A percentile compares a stretch with the other conserved stretches of the same genome.
Evolutionary conservation across 2,888 invertebrate species (phyloP).

Genomic region (Dynastes maya): DNA sequence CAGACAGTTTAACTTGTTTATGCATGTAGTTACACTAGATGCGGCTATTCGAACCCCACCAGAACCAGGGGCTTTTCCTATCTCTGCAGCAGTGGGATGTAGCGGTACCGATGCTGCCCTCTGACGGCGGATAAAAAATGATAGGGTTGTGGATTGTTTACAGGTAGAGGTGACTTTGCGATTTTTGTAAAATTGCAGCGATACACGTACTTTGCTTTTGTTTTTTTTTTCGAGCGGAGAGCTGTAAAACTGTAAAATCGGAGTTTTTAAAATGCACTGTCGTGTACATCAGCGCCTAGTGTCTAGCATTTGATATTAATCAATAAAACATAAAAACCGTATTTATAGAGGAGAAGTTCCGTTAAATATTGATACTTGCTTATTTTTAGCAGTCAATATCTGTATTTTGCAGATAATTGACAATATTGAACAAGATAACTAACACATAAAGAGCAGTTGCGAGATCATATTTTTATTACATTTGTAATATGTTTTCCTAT

Average conservation of each 20-base stretch:
- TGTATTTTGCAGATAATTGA: too few relatives aligned
- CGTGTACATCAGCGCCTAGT: too few relatives aligned
- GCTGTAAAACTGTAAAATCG: conserved; percentile 3
- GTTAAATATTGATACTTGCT: too few relatives aligned
- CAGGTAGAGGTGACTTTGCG: conserved; percentile 37
- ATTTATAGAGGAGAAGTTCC: too few relatives aligned
- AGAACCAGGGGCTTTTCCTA: background rate
- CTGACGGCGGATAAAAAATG: conserved; percentile 26
- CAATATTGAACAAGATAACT: too few relatives aligned
- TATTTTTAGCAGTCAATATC: too few relatives aligned
- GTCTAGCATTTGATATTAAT: too few relatives aligned
- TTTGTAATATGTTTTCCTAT: too few relatives aligned
- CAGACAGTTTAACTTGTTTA: conserved; percentile 65
- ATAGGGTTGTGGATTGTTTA: conserved; percentile 26
- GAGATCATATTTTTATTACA: too few relatives aligned
- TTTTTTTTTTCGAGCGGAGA: background rate
- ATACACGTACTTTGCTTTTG: background rate
- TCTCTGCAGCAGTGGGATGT: background rate
- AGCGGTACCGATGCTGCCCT: conserved; percentile 3
- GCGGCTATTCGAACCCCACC: conserved; percentile 30
- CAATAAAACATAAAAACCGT: too few relatives aligned
- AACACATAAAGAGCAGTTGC: too few relatives aligned
- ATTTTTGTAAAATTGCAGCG: conserved; percentile 28
- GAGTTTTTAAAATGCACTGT: background rate
- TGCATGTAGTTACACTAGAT: conserved; percentile 62